Conservation (phyloP, 2,888 invertebrate species). For the Cantharis flavilabris region DNA sequence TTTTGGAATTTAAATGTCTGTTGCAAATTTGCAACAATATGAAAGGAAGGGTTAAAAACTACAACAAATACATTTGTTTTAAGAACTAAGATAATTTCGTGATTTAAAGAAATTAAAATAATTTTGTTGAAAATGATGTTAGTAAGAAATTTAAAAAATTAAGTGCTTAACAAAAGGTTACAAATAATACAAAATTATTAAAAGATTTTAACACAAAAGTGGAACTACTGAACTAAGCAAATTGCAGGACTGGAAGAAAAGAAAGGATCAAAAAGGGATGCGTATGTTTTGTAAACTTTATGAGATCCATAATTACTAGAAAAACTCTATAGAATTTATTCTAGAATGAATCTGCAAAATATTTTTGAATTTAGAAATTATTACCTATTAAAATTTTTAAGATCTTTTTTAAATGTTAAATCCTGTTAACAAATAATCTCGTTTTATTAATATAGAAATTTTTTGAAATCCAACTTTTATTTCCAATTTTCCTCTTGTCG, state of each 20-base stretch:
- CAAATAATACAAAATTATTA: background rate
- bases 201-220: background rate
- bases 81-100: too few species aligned
- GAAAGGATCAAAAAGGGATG: background rate
- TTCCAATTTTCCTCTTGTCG: too few species aligned
- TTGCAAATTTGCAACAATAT: too few species aligned
- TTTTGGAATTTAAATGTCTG: too few species aligned
- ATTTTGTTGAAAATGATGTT: too few species aligned
- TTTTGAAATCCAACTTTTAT: background rate
- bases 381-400: too few species aligned
- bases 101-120: too few species aligned
- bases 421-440: background rate
- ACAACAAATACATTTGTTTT: too few species aligned
- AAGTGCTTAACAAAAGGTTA: background rate
- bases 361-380: background rate
- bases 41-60: too few species aligned
- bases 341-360: background rate
- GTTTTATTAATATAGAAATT: background rate
- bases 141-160: too few species aligned
- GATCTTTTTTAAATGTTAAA: background rate
- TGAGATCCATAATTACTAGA: background rate
- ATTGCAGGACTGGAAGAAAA: background rate
- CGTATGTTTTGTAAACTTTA: background rate
- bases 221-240: background rate
- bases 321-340: background rate